Evolutionary conservation across 1,140 invertebrate genomes (phyloP).

Genomic region (Heliconius eleuchia): DNA sequence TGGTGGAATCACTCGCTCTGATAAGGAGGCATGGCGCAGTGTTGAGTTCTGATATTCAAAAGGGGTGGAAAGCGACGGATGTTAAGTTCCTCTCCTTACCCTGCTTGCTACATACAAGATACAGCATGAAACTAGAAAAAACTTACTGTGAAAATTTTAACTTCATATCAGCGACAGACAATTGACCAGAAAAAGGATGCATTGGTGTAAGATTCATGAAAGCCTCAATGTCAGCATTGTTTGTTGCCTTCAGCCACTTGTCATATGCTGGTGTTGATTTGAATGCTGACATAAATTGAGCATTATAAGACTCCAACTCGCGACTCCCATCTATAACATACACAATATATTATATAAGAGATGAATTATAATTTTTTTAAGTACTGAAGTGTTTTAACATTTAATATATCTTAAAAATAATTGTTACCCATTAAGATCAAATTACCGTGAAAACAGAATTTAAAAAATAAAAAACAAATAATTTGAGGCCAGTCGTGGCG

Average conservation of each 20-base stretch:
- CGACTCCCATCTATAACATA: conserved; percentile 84
- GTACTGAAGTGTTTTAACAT: too few species aligned
- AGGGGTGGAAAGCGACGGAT: too few species aligned
- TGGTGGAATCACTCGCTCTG: too few species aligned
- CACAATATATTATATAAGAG: too few species aligned
- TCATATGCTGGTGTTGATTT: conserved; percentile 94
- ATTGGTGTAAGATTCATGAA: conserved; percentile 87
- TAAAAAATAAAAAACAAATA: background rate
- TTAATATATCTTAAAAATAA: too few species aligned
- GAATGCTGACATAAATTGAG: conserved; percentile 92
- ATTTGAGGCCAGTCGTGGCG: too few species aligned
- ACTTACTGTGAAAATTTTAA: conserved; percentile 94
- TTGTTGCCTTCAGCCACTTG: conserved; percentile 87
- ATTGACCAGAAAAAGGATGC: conserved; percentile 95
- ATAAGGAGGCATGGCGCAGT: too few species aligned
- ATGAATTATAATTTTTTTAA: too few species aligned
- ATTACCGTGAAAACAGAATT: conserved; percentile 2
- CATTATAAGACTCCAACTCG: conserved; percentile 94
- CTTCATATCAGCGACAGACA: conserved; percentile 97
- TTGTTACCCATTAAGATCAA: too few species aligned
- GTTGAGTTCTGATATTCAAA: too few species aligned
- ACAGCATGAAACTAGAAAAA: background rate
- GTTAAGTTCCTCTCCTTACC: too few species aligned
- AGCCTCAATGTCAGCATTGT: conserved; percentile 83
- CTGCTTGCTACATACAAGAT: too few species aligned